phyloP scores from a whole-genome alignment of 2,888 invertebrate species.

The Ornithoptera priamus region DNA sequence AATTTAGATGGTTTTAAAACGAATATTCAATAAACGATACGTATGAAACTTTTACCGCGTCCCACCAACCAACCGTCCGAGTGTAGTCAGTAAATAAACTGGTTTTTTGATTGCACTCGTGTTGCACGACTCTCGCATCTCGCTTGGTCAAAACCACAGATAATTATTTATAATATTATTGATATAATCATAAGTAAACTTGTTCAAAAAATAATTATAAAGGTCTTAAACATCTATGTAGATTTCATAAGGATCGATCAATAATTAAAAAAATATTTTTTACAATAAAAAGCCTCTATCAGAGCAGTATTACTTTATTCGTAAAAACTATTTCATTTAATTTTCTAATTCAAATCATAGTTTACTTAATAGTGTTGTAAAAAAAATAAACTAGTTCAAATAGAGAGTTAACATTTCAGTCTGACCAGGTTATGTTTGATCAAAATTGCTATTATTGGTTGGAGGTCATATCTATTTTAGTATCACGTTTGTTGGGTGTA shows the following conservation, averaged over 20 bases:
- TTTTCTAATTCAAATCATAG: background rate
- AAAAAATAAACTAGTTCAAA: background rate
- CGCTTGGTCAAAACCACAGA: slow-evolving; percentile 30
- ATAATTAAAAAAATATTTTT: background rate
- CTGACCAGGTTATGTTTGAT: slow-evolving; percentile 13
- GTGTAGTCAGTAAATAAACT: slow-evolving; percentile 72
- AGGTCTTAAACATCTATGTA: background rate
- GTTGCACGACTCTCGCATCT: slow-evolving; percentile 5
- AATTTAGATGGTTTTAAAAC: background rate
- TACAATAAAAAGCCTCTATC: background rate
- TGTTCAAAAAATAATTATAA: background rate
- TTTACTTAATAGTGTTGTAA: background rate
- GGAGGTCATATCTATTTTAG: slow-evolving; percentile 35
- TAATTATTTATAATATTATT: background rate
- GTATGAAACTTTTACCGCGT: slow-evolving; percentile 32
- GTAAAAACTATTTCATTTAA: background rate
- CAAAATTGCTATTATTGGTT: slow-evolving; percentile 23
- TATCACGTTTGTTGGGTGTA: slow-evolving; percentile 11
- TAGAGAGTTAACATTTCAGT: background rate
- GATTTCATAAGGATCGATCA: background rate
- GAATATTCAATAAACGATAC: slow-evolving; percentile 23
- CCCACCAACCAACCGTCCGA: slow-evolving; percentile 35
- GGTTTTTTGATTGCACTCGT: slow-evolving; percentile 62
- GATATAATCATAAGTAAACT: background rate
- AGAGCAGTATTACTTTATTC: background rate